phyloP scores from a whole-genome alignment of 2,888 invertebrate species.

The Drosophila phalerata region DNA sequence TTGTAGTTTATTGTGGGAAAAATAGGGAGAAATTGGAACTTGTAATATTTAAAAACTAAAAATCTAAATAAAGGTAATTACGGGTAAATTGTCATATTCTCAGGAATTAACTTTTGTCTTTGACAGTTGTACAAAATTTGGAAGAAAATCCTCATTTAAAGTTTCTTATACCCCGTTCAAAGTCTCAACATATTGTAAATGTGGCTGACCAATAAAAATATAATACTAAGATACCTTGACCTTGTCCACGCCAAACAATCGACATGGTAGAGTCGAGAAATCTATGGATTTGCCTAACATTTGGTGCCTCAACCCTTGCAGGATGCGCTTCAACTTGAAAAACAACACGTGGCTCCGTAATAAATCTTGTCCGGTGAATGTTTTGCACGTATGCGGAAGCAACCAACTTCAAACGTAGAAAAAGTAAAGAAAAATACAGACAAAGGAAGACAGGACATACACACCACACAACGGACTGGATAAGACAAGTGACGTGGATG shows the following conservation, averaged over 20 bases:
- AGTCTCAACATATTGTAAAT: not conserved
- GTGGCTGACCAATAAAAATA: not conserved
- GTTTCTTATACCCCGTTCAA: no score
- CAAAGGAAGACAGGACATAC: slow-evolving; percentile 37
- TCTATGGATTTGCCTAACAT: slow-evolving; percentile 42
- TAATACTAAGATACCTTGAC: slow-evolving; percentile 33
- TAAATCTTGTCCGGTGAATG: slow-evolving; percentile 67
- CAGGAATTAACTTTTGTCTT: no score
- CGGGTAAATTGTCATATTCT: no score
- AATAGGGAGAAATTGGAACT: no score
- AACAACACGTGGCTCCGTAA: slow-evolving; percentile 64
- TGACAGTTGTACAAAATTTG: no score
- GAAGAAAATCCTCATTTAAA: no score
- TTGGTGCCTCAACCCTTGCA: slow-evolving; percentile 30
- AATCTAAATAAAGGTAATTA: no score
- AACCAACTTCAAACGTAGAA: slow-evolving; percentile 18
- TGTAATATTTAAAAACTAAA: no score
- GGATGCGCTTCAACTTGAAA: slow-evolving; percentile 41
- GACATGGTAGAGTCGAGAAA: slow-evolving; percentile 1
- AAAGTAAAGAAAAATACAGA: slow-evolving; percentile 22
- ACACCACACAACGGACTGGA: slow-evolving; percentile 10
- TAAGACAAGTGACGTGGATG: slow-evolving; percentile 16
- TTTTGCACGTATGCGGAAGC: slow-evolving; percentile 65
- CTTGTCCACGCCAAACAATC: slow-evolving; percentile 36
- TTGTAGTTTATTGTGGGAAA: no score